phyloP scores from a whole-genome alignment of 2,888 invertebrate species.

The Elysia crispata region DNA sequence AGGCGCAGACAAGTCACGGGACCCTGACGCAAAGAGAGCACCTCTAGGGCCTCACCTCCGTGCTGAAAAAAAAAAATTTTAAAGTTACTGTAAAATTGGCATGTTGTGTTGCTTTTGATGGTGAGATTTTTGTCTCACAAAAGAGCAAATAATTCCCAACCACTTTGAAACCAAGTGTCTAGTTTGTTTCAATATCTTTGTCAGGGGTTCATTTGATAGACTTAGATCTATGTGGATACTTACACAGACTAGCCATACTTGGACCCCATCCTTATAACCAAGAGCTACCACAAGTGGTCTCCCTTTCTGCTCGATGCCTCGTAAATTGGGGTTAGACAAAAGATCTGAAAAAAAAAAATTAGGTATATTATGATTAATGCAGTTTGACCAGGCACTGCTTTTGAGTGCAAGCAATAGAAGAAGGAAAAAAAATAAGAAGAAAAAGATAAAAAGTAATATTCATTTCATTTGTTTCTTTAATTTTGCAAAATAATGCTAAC shows the following conservation, averaged over 20 bases:
- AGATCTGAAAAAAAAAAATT: constrained; percentile 57
- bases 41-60: constrained; percentile 96
- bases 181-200: no score
- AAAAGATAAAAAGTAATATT: no score
- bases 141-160: no score
- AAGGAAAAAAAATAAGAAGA: not conserved
- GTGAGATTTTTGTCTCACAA: no score
- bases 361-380: no score
- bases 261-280: constrained; percentile 91
- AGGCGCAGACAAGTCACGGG: constrained; percentile 89
- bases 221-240: constrained; percentile 53
- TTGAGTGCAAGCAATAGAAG: constrained; percentile 27
- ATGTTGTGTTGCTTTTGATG: no score
- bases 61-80: constrained; percentile 17
- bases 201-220: no score
- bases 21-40: constrained; percentile 95
- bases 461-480: no score
- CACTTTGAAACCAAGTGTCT: no score
- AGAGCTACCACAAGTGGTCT: constrained; percentile 90
- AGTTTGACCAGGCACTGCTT: no score
- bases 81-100: no score
- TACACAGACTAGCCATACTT: constrained; percentile 80
- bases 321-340: constrained; percentile 69
- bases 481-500: no score
- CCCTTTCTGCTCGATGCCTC: constrained; percentile 79